Conservation (phyloP, 1,140 invertebrate species). For the Calephelis nemesis region DNA sequence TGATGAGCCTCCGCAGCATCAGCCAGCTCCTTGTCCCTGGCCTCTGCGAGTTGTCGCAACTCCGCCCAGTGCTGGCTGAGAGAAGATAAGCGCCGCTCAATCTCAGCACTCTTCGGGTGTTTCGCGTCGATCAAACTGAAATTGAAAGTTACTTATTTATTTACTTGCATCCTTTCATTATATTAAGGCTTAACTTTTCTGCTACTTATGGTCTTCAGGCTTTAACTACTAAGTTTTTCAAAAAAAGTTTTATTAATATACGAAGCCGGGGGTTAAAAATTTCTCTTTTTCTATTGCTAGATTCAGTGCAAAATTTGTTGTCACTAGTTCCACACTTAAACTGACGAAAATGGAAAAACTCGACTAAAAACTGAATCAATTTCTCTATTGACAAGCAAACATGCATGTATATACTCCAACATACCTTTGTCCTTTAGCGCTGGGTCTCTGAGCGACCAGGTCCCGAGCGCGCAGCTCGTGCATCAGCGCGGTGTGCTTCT, state of each 20-base stretch:
- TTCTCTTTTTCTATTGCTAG: too few relatives aligned
- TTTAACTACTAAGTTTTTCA: too few relatives aligned
- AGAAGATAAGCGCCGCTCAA: conserved; percentile 88
- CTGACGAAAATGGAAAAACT: too few relatives aligned
- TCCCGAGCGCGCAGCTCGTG: conserved; percentile 93
- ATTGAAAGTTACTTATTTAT: neutral
- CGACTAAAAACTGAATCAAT: too few relatives aligned
- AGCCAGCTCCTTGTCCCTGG: conserved; percentile 91
- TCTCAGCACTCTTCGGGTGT: conserved; percentile 88
- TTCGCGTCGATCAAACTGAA: conserved; percentile 85
- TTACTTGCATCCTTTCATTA: too few relatives aligned
- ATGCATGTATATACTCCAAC: neutral
- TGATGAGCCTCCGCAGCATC: conserved; percentile 97
- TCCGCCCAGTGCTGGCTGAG: conserved; percentile 92
- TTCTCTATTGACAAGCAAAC: too few relatives aligned
- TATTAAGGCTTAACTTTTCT: too few relatives aligned
- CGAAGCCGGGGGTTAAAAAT: too few relatives aligned
- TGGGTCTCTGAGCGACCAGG: conserved; percentile 60
- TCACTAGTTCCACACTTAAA: too few relatives aligned
- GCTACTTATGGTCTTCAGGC: too few relatives aligned
- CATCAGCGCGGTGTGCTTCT: conserved; percentile 96
- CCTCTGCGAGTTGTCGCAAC: conserved; percentile 90
- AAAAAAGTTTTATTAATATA: too few relatives aligned
- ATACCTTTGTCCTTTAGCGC: conserved; percentile 70
- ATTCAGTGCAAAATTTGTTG: too few relatives aligned